Evolutionary conservation across 2,888 invertebrate species (phyloP), one percentile per base, ranked within the genome.

Genomic region (Apotomis capreana): DNA sequence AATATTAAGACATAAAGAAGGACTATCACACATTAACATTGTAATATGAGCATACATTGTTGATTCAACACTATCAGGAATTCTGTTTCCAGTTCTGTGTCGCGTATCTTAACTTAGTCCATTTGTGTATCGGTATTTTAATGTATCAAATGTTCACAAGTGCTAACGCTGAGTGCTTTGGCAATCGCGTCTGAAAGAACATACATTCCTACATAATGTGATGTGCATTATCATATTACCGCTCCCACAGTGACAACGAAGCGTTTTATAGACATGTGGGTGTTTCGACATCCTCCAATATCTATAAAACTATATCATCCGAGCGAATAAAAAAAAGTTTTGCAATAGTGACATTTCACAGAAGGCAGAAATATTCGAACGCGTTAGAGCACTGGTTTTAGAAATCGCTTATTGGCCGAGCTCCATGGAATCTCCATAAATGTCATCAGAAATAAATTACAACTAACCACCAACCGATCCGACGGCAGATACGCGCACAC

Each of bases 401-500:
- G 83, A 84, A 83, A 84, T 83, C 79, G 79, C 88, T 89, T 88
- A 89, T 88, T 87, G 85, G 84, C 77, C 82, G 79, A 81, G 79
- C 78, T 85, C 83, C 81, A 85, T 87, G 86, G 86, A 84, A 87
- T 86, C 81, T 83, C 85, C 85, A 91, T 91, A 88, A 91, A 89
- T 87, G 89, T 89, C 91, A 88, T 84, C 78, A 80, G 76, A 86
- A 86, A 90, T 90, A 89, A 90, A 90, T 90, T 83, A 88, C 80
- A 76, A 69, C 44, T 72, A 73, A 74, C 76, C 76, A 75, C 72
- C 68, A 69, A 62, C 74, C 75, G 84, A 84, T 83, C 80, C 78
- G 77, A 76, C 76, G 71, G 60, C 75, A 71, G 83, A 84, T 85
- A 84, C 70, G 76, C 70, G 64, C 74, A 74, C 70, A 73, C 70